Percentiles rank a stretch among this genome's conserved stretches.
Evolutionary conservation across 2,888 invertebrate genomes (phyloP).

Genomic region (Saturnia japonica): DNA sequence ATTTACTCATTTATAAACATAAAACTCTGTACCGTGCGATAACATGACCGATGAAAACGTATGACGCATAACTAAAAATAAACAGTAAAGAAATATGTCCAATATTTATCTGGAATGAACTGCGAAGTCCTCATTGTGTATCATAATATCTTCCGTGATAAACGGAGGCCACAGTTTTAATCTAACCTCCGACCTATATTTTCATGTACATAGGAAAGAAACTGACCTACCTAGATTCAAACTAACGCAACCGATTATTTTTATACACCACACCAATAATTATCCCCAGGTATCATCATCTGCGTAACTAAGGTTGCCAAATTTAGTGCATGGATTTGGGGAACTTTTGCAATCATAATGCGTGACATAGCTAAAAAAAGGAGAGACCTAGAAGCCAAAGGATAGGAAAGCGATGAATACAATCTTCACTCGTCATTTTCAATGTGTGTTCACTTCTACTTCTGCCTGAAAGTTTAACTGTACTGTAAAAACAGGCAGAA

Average conservation of each 20-base stretch:
- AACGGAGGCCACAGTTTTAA: background rate
- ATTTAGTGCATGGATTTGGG: no score
- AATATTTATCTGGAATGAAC: background rate
- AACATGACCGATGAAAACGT: background rate
- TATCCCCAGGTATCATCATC: no score
- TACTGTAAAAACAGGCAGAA: no score
- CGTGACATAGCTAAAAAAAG: no score
- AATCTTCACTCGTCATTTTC: no score
- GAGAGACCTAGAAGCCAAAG: no score
- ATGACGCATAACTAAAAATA: slow-evolving; percentile 6
- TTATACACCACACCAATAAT: no score
- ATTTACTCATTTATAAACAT: background rate
- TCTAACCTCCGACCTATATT: slow-evolving; percentile 2
- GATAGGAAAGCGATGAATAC: no score
- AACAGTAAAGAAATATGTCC: background rate
- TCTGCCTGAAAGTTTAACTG: no score
- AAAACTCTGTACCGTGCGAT: background rate
- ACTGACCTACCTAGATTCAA: background rate
- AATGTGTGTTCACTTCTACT: no score
- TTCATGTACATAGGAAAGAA: background rate
- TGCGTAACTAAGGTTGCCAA: no score
- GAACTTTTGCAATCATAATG: no score
- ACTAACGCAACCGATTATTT: background rate
- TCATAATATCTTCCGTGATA: background rate
- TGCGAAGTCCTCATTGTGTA: background rate